Evolutionary conservation across 2,113 vertebrate species (phyloP), one percentile per base, ranked within the genome.

Genomic region (Poeciliopsis turrubarensis): DNA sequence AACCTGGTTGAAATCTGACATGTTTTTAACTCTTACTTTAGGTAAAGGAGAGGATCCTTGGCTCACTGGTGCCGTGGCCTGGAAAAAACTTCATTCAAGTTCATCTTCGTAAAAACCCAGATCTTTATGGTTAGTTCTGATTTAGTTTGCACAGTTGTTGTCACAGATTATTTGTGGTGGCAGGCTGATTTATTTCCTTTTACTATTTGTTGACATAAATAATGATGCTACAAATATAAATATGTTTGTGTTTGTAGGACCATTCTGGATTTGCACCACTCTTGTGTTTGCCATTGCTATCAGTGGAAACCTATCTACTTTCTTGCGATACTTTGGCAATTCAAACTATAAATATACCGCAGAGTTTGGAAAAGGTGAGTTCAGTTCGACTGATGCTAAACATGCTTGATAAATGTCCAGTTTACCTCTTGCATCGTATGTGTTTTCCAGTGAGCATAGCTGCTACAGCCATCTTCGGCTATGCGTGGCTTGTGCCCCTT

Each of bases 241-340:
- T 31, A 25, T 72, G 30, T 65, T 32, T 84, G 34, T 83, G 39
- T 60, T 89, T 85, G 61, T 75, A 99, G 98, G 98, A 83, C 98
- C 98, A 1, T 98, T 99, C 80, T 99, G 98, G 98, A 99, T 99
- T 87, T 99, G 98, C 85, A 97, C 97, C 77, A 99, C 98, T 0
- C 91, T 99, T 0, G 96, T 99, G 65, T 99, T 99, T 90, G 96
- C 96, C 84, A 96, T 98, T 65, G 96, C 96, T 66, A 96, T 99
- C 70, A 98, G 98, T 89, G 98, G 98, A 86, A 99, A 99, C 79
- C 92, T 99, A 66, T 97, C 97, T 0, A 97, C 95, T 81, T 98
- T 99, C 89, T 87, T 98, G 73, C 90, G 93, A 57, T 89, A 97
- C 65, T 75, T 91, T 44, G 95, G 96, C 81, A 87, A 95, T 62